phyloP scores from a whole-genome alignment of 2,888 invertebrate genomes.

The Thysanoteuthis rhombus region DNA sequence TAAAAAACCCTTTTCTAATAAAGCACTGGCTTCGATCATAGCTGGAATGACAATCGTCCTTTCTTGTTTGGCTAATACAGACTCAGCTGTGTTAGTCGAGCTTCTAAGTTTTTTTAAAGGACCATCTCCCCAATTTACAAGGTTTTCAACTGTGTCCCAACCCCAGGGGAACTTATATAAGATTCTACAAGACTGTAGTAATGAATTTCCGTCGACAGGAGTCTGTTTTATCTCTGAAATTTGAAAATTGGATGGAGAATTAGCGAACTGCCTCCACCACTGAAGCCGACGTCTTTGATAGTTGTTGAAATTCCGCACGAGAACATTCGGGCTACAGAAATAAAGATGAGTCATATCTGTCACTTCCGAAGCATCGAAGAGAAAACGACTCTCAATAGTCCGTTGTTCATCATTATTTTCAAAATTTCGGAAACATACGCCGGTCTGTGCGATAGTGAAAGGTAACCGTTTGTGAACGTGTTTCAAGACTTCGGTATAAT shows the following conservation, averaged over 20 bases:
- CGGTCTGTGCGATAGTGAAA: slow-evolving; percentile 38
- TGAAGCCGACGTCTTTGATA: background rate
- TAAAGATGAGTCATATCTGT: background rate
- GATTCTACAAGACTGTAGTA: slow-evolving; percentile 39
- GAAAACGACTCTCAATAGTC: background rate
- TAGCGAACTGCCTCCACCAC: slow-evolving; percentile 46
- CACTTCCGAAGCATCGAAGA: background rate
- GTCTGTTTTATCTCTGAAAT: slow-evolving; percentile 37
- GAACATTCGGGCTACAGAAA: background rate
- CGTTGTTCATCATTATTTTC: background rate
- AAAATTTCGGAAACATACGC: slow-evolving; percentile 31
- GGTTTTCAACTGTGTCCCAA: slow-evolving; percentile 50
- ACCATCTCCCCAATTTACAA: slow-evolving; percentile 48
- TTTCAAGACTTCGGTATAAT: slow-evolving; percentile 34
- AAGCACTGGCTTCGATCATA: background rate
- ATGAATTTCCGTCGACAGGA: slow-evolving; percentile 34
- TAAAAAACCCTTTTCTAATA: background rate
- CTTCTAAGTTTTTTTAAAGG: slow-evolving; percentile 35
- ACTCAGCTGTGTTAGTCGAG: background rate
- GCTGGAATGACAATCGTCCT: background rate
- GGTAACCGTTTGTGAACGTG: slow-evolving; percentile 37
- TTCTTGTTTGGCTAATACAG: background rate
- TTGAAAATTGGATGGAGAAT: slow-evolving; percentile 50
- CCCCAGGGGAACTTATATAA: slow-evolving; percentile 58
- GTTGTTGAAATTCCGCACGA: background rate